Base-by-base conservation (phyloP, 2,888 invertebrate species). In the Drosophila suboccidentalis region DNA sequence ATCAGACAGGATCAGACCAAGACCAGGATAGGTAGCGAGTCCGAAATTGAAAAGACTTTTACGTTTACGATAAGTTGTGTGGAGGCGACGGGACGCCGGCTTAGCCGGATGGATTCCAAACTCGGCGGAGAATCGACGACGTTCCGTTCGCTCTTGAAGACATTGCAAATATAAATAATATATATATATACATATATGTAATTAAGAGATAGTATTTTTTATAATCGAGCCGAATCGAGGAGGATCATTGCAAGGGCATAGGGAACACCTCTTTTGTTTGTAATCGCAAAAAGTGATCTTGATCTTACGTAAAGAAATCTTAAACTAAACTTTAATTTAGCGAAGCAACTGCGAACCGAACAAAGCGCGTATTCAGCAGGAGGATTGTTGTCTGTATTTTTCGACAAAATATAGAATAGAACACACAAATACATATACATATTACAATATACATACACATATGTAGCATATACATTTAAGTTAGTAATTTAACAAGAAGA, bases 1-100 rank as follows among this genome's bases (percentile, higher is more conserved):
- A 26, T 26, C 26, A 26, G 26, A 26, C 29, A 29, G 29, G 8
- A 29, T 6, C 9, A 10, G 13, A 39, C 13, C 39, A 44, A 26
- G 19, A 38, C 22, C 46, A 38, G 26, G 38, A 53, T 22, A 4
- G 36, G 36, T 65, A 58, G 67, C 59, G 55, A 44, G 58, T 60
- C 61, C 58, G 75, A 67, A 76, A 85, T 72, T 71, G 62, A 87
- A 89, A 87, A 87, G 87, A 87, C 87, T 89, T 86, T 86, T 89
- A 85, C 75, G 57, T 86, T 86, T 87, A 85, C 77, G 57, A 47
- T 87, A 70, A 82, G 88, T 72, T 77, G 47, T 61, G 57, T 34
- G 47, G 47, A 22, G 59, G 51, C 38, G 59, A 13, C 47, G 36
- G 60, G n/a, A 36, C 51, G 57, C 32, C 55, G 36, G 78, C 75